phyloP scores from a whole-genome alignment of 2,797 vertebrate species.

The Mormyrus hasselquistii region DNA sequence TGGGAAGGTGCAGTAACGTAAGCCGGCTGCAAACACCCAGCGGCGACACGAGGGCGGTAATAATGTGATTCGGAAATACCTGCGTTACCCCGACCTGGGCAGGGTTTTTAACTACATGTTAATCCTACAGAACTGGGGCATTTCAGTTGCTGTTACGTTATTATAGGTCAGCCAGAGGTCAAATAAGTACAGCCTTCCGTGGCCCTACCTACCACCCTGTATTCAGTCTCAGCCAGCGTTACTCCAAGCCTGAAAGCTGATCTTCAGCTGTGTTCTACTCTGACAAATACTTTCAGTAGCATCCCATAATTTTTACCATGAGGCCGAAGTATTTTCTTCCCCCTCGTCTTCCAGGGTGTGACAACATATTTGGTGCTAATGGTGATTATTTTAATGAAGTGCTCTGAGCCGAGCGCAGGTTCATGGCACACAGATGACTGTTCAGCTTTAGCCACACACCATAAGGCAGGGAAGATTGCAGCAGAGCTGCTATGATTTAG shows the following conservation, averaged over 20 bases:
- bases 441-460: not conserved
- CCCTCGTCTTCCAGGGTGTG: not conserved
- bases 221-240: not conserved
- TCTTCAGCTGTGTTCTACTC: not conserved
- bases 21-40: not conserved
- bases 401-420: not conserved
- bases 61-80: not conserved
- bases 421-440: not conserved
- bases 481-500: not conserved
- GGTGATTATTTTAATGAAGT: not conserved
- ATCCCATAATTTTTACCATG: not conserved
- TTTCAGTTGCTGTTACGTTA: not conserved
- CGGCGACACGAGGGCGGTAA: not conserved
- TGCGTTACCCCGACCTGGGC: not conserved
- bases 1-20: not conserved
- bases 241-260: not conserved
- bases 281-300: not conserved
- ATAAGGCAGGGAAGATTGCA: not conserved
- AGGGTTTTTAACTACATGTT: not conserved
- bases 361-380: constrained; percentile 1
- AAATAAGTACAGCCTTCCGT: not conserved
- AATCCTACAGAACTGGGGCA: not conserved
- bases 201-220: not conserved
- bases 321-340: not conserved
- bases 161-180: not conserved